A percentile compares a stretch with the other conserved stretches of the same genome.
Conservation (phyloP, 2,113 vertebrate species). For the Astatoreochromis straeleni region DNA sequence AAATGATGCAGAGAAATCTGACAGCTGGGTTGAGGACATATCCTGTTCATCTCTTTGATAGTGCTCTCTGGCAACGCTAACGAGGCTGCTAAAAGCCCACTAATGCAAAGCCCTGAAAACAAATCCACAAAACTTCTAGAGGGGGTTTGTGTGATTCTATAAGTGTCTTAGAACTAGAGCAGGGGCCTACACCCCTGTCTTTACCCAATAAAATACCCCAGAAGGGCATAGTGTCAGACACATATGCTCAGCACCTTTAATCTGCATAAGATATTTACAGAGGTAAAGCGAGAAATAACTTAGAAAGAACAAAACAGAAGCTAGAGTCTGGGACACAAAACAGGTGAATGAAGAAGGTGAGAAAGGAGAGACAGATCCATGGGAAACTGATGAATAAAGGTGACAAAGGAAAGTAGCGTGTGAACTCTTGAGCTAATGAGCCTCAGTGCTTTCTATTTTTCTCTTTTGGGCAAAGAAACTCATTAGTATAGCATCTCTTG, state of each 20-base stretch:
- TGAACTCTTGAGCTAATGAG: conserved; percentile 16
- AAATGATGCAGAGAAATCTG: background rate
- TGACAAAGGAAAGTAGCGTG: background rate
- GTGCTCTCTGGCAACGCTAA: background rate
- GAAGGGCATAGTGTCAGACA: background rate
- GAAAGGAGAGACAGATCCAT: background rate
- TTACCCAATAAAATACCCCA: background rate
- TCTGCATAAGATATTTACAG: background rate
- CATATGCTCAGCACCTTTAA: background rate
- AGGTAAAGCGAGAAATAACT: background rate
- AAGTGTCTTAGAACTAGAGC: background rate
- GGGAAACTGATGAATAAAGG: background rate
- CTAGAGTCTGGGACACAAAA: background rate
- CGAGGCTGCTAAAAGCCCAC: background rate
- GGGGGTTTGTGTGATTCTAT: background rate
- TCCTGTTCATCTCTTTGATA: background rate
- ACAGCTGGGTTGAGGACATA: background rate
- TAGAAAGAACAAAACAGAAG: background rate
- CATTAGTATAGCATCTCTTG: background rate
- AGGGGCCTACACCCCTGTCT: background rate
- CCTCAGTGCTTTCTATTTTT: background rate
- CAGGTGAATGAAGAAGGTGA: background rate
- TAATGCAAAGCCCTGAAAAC: background rate
- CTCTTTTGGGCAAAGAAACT: background rate
- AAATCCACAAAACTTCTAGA: background rate